Percentiles rank a stretch among this genome's conserved stretches.
phyloP scores from a whole-genome alignment of 2,797 vertebrate genomes.

The Hydrocynus forskahlii region DNA sequence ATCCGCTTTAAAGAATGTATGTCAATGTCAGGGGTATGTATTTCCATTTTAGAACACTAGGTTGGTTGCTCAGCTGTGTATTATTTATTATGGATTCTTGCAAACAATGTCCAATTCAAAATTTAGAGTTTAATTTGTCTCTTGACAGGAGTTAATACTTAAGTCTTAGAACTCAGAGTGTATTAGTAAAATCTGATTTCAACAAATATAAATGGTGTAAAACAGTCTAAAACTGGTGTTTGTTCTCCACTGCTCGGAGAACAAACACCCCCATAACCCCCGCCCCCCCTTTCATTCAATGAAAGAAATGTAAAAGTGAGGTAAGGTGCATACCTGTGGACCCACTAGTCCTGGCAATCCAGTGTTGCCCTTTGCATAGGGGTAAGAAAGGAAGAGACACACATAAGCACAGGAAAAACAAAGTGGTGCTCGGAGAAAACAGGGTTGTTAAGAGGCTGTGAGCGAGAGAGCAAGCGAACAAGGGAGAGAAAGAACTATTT shows the following conservation, averaged over 20 bases:
- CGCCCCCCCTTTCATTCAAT: too few relatives aligned
- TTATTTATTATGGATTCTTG: too few relatives aligned
- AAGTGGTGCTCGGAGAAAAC: background rate
- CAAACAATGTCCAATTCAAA: too few relatives aligned
- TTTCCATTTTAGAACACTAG: background rate
- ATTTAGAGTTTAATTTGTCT: too few relatives aligned
- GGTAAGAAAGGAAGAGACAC: background rate
- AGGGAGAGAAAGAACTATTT: background rate
- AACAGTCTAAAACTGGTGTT: too few relatives aligned
- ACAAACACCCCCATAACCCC: too few relatives aligned
- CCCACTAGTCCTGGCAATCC: slow-evolving; percentile 85
- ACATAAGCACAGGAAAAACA: background rate
- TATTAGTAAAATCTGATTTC: too few relatives aligned
- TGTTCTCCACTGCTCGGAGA: too few relatives aligned
- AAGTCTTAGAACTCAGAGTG: too few relatives aligned
- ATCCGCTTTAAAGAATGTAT: background rate
- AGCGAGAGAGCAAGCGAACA: background rate
- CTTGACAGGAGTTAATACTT: too few relatives aligned
- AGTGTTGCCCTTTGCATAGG: slow-evolving; percentile 80
- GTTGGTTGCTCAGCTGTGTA: background rate
- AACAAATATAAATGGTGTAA: too few relatives aligned
- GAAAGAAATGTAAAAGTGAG: background rate
- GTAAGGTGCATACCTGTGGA: slow-evolving; percentile 74
- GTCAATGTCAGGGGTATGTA: background rate
- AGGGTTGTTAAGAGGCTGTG: background rate